Percentiles rank a stretch among this genome's conserved stretches.
These are phyloP conservation scores for Axinella damicornis DNA, from an alignment of 37 sponge, comb jelly and placozoan genomes.

Conservation along the genomic window DNA sequence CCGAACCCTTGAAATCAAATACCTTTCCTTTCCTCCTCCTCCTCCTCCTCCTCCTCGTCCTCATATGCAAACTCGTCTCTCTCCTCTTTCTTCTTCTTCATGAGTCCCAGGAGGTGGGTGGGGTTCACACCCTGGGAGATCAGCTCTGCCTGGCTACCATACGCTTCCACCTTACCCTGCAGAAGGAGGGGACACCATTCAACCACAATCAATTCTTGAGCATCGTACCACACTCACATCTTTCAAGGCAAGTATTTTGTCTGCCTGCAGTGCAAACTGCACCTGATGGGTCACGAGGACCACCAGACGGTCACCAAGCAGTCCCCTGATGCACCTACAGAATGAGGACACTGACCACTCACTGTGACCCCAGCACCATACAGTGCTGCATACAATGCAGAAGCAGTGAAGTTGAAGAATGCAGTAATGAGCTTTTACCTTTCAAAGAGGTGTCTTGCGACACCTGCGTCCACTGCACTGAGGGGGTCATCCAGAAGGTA, in stretches of 20 bases:
- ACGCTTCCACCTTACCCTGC: slow-evolving; percentile 25
- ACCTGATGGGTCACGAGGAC: slow-evolving; percentile 90
- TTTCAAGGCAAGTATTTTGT: slow-evolving; percentile 73
- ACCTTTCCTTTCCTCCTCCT: slow-evolving; percentile 13
- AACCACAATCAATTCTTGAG: too few species aligned
- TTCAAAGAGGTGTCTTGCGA: slow-evolving; percentile 80
- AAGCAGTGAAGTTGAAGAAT: too few species aligned
- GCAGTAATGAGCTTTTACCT: slow-evolving; percentile 39
- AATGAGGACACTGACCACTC: too few species aligned
- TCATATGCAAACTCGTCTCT: neutral
- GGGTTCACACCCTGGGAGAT: slow-evolving; percentile 29
- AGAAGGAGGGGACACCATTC: neutral
- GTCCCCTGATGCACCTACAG: slow-evolving; percentile 77
- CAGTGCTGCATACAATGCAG: neutral
- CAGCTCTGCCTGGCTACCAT: slow-evolving; percentile 34
- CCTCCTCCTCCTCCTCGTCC: slow-evolving; percentile 4
- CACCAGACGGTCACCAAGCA: slow-evolving; percentile 60
- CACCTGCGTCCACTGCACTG: slow-evolving; percentile 88
- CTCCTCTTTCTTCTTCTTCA: slow-evolving; percentile 3
- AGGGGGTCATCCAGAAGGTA: slow-evolving; percentile 90
- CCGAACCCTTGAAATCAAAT: too few species aligned
- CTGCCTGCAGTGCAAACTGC: slow-evolving; percentile 79
- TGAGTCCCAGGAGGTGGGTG: slow-evolving; percentile 11
- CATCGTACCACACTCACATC: slow-evolving; percentile 75
- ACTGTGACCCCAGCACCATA: slow-evolving; percentile 4